Percentiles rank a stretch among this genome's conserved stretches.
Evolutionary conservation across 2,888 invertebrate genomes (phyloP).

Genomic region (Eupithecia tripunctaria): DNA sequence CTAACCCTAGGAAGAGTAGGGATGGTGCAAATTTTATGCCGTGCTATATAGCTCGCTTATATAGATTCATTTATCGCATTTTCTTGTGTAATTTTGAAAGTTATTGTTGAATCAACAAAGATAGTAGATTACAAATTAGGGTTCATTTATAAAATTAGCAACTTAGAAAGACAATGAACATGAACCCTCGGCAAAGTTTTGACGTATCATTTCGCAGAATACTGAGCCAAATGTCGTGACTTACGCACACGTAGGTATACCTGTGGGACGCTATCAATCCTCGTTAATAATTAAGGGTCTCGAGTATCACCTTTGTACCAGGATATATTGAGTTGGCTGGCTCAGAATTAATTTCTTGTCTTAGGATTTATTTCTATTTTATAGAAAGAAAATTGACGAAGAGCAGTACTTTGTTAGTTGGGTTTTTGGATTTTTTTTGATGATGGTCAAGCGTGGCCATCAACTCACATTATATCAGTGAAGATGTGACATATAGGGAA

Average conservation of each 20-base stretch:
- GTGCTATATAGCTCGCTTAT: no score
- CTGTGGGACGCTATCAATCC: conserved; percentile 70
- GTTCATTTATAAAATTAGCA: conserved; percentile 11
- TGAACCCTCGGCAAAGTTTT: conserved; percentile 27
- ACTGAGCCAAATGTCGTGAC: conserved; percentile 28
- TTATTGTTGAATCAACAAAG: background rate
- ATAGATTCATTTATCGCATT: no score
- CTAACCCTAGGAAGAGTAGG: no score
- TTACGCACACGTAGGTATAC: conserved; percentile 40
- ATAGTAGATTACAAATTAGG: background rate
- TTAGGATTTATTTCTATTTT: background rate
- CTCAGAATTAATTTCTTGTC: background rate
- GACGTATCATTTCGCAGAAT: conserved; percentile 25
- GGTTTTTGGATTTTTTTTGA: background rate
- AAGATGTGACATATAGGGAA: no score
- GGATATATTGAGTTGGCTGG: conserved; percentile 15
- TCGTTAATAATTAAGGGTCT: conserved; percentile 69
- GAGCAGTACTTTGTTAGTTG: background rate
- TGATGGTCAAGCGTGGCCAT: no score
- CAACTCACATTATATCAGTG: no score
- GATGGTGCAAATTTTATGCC: no score
- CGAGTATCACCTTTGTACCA: conserved; percentile 29
- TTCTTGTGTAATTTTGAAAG: background rate
- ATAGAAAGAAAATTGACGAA: background rate
- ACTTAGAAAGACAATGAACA: conserved; percentile 2